Percentiles rank a stretch among this genome's conserved stretches.
phyloP scores from a whole-genome alignment of 2,797 vertebrate species.

The Hozukius guyotensis region DNA sequence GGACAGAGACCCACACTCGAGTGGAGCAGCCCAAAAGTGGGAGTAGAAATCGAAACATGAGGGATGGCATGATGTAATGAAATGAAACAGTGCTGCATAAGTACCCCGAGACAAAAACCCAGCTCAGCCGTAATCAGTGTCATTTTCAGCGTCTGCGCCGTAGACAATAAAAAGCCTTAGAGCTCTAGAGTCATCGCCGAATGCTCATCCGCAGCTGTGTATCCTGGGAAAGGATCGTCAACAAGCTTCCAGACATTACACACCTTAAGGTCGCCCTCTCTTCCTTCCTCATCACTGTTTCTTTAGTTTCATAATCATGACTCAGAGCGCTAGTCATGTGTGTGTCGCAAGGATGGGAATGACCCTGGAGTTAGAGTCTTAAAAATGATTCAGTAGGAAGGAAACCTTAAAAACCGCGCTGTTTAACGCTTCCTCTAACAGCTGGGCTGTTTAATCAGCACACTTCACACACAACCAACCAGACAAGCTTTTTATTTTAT shows the following conservation, averaged over 20 bases:
- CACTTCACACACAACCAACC: conserved; percentile 11
- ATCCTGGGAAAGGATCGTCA: conserved; percentile 21
- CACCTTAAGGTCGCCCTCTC: conserved; percentile 19
- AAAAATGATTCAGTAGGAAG: conserved; percentile 47
- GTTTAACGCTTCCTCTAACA: conserved; percentile 24
- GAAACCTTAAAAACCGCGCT: conserved; percentile 18
- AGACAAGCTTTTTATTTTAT: conserved; percentile 33
- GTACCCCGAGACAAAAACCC: conserved; percentile 48
- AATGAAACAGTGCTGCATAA: conserved; percentile 56
- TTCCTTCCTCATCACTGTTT: conserved; percentile 32
- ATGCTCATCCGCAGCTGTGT: conserved; percentile 29
- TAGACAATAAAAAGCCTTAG: conserved; percentile 14
- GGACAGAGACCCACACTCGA: conserved; percentile 57
- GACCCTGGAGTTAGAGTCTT: conserved; percentile 25
- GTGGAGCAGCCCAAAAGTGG: conserved; percentile 56
- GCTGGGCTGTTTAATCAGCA: neutral
- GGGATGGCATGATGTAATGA: conserved; percentile 69
- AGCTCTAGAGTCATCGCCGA: conserved; percentile 14
- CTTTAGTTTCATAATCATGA: conserved; percentile 45
- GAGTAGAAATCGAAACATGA: conserved; percentile 61
- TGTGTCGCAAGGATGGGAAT: conserved; percentile 11
- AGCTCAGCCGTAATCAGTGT: conserved; percentile 53
- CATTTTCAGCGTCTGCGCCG: conserved; percentile 29
- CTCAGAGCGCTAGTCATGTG: conserved; percentile 56
- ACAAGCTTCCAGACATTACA: conserved; percentile 61